Evolutionary conservation across 2,888 invertebrate genomes (phyloP), one percentile per base, ranked within the genome.

Genomic region (Mythimna vitellina): DNA sequence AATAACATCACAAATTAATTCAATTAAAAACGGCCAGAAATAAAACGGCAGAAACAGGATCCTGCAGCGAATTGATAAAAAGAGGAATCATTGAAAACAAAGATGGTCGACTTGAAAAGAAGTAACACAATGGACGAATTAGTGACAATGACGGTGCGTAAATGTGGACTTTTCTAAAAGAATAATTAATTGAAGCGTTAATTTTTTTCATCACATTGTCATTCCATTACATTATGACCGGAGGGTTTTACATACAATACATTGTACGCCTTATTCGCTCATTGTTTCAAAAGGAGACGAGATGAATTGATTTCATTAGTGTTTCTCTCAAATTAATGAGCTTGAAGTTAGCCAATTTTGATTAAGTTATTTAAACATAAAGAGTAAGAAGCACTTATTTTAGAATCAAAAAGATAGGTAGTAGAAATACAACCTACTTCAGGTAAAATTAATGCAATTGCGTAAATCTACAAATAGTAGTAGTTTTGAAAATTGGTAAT

Each of bases 51-150:
- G 53, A 69, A 60, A 68, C 64, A 61, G 58, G 35, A 65, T 56
- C 67, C 64, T 77, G 71, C 49, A 71, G 49, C 14, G 73, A 78
- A 84, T 80, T 80, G 71, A 78, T 78, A 70, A 85, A 80, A 83
- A 58, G 63, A 72, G 64, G 67, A 80, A 78, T 76, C 83, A 85
- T 83, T 85, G 68, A 53, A 65, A 85, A 83, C 73, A 80, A 80
- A 85, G 83, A 82, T 80, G 65, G 58, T 9, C 9, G 49, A 76
- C 49, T 72, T 78, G 78, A 85, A 83, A 85, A 76, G 81, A 73
- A 73, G 20, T 64, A 58, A 65, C 54, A 85, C 84, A 84, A 84
- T 84, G 70, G 60, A 69, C 72, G 84, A 84, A 84, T 84, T 85
- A 83, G 81, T 64, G 73, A 85, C 78, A 84, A 84, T 85, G 80